A percentile compares a stretch with the other conserved stretches of the same genome.
Evolutionary conservation across 2,888 invertebrate species (phyloP).

Genomic region (Dichetophora obliterata): DNA sequence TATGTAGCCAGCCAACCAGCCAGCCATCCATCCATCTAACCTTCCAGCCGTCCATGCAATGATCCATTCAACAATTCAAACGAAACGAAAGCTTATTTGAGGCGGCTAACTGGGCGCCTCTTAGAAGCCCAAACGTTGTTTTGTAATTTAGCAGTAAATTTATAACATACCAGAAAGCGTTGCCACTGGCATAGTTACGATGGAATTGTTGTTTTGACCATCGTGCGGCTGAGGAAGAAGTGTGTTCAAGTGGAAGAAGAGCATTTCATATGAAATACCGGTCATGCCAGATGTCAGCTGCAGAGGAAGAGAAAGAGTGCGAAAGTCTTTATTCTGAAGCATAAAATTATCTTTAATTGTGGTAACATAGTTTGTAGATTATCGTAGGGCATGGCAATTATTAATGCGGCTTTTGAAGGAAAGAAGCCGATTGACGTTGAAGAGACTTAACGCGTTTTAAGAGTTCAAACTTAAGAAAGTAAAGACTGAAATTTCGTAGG

Average conservation of each 20-base stretch:
- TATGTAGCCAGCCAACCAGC: background rate
- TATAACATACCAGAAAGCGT: slow-evolving; percentile 25
- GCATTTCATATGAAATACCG: background rate
- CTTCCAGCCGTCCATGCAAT: slow-evolving; percentile 6
- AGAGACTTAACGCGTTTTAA: background rate
- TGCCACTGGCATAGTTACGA: slow-evolving; percentile 30
- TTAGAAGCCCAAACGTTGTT: slow-evolving; percentile 21
- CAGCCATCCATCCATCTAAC: background rate
- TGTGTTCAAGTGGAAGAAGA: background rate
- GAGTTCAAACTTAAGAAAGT: background rate
- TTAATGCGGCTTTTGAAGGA: background rate
- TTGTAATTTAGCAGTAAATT: slow-evolving; percentile 41
- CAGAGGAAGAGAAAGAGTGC: background rate
- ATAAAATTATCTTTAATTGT: slow-evolving; percentile 31
- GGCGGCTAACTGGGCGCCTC: background rate
- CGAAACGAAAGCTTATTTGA: background rate
- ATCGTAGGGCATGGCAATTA: slow-evolving; percentile 22
- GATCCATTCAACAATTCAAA: background rate
- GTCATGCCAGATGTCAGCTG: background rate
- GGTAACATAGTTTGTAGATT: slow-evolving; percentile 26
- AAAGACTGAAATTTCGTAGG: background rate
- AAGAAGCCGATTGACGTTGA: background rate
- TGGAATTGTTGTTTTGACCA: background rate
- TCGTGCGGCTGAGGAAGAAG: background rate
- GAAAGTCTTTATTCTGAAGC: background rate